Percentiles rank a stretch among this genome's conserved stretches.
Conservation (phyloP, 2,797 vertebrate species). For the Macroramphosus scolopax region DNA sequence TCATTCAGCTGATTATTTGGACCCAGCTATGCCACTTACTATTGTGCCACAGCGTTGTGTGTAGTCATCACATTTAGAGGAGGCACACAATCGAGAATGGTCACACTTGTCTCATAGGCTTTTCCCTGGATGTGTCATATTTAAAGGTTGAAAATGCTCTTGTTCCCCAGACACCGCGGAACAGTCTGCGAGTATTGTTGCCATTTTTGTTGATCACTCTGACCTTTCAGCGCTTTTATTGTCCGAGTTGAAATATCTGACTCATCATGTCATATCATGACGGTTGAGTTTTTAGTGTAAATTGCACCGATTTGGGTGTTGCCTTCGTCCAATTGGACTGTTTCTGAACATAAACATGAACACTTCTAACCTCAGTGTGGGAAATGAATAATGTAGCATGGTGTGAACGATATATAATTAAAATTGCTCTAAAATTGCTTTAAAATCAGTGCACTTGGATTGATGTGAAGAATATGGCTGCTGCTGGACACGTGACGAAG, state of each 20-base stretch:
- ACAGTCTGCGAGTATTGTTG: conserved; percentile 32
- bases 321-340: neutral
- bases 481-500: too few species aligned
- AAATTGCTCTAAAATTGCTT: too few species aligned
- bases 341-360: neutral
- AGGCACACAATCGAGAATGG: conserved; percentile 63
- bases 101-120: conserved; percentile 68
- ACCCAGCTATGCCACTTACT: conserved; percentile 69
- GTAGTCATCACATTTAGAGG: conserved; percentile 70
- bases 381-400: too few species aligned
- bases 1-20: conserved; percentile 78
- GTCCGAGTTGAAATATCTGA: conserved; percentile 20
- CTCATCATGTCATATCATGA: conserved; percentile 11
- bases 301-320: conserved; percentile 11
- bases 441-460: too few species aligned
- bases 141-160: conserved; percentile 57
- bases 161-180: conserved; percentile 34
- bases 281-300: conserved; percentile 12
- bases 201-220: conserved; percentile 37
- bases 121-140: conserved; percentile 62
- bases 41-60: conserved; percentile 62
- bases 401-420: too few species aligned
- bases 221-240: conserved; percentile 34
- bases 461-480: too few species aligned
- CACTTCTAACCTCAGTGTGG: neutral